phyloP scores from a whole-genome alignment of 2,113 vertebrate species.

The Pelecanus crispus region DNA sequence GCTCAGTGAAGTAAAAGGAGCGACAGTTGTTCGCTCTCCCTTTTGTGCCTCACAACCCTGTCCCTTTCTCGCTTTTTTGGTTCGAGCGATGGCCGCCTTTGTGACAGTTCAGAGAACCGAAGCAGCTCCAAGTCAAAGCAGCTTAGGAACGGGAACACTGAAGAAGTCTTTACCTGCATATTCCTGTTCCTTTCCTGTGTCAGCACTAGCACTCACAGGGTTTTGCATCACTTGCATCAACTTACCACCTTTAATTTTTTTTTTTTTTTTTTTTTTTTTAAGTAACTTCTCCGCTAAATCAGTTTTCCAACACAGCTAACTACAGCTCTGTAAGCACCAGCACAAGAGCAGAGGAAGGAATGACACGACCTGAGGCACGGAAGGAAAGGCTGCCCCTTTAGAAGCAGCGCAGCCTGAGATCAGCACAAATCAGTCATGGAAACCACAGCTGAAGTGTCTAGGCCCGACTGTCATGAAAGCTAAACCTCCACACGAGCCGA shows the following conservation, averaged over 20 bases:
- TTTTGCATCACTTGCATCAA: not conserved
- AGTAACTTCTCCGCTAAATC: not conserved
- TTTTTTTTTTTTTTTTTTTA: not conserved
- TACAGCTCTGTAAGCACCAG: not conserved
- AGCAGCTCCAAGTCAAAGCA: not conserved
- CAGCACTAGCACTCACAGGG: not conserved
- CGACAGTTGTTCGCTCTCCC: not conserved
- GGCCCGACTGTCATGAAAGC: not conserved
- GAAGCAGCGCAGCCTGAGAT: not conserved
- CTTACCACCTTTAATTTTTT: not conserved
- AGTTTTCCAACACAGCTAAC: not conserved
- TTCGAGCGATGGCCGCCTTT: not conserved
- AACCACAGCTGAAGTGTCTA: not conserved
- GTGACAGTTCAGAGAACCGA: not conserved
- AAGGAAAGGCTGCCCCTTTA: not conserved
- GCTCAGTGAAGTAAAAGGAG: not conserved
- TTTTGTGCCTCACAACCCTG: not conserved
- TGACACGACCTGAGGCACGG: accelerated
- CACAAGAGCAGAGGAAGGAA: not conserved
- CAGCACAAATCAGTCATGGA: not conserved
- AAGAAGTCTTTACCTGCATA: not conserved
- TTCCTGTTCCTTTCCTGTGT: not conserved
- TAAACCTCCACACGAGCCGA: not conserved
- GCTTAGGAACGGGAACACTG: not conserved
- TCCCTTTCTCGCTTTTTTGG: not conserved